Evolutionary conservation across 2,113 vertebrate genomes (phyloP).

Genomic region (Entelurus aequoreus): DNA sequence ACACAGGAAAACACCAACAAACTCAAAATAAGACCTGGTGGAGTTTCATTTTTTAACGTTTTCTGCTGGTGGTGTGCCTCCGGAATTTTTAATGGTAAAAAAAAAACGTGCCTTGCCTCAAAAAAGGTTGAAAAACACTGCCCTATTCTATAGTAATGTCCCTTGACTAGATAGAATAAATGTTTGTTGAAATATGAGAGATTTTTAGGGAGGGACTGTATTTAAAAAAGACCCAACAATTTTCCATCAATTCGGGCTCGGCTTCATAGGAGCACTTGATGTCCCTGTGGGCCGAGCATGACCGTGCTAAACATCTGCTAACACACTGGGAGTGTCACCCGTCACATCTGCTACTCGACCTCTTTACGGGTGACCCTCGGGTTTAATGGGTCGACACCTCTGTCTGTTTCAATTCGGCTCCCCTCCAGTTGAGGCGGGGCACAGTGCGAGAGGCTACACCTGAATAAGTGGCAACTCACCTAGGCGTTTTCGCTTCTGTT

Average conservation of each 20-base stretch:
- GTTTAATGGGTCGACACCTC: conserved; percentile 43
- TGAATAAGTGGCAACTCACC: conserved; percentile 22
- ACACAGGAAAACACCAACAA: too few species aligned
- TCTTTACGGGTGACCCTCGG: conserved; percentile 35
- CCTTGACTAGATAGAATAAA: too few species aligned
- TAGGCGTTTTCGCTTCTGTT: background rate
- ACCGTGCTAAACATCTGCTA: conserved; percentile 43
- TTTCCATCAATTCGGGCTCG: background rate
- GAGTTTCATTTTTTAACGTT: too few species aligned
- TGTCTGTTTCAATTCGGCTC: conserved; percentile 12
- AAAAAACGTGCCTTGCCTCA: too few species aligned
- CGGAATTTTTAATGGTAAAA: too few species aligned
- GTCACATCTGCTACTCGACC: conserved; percentile 50
- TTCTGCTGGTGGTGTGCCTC: too few species aligned
- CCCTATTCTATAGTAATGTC: conserved; percentile 1
- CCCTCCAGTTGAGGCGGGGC: conserved; percentile 10
- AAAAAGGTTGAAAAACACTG: too few species aligned
- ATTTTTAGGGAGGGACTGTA: conserved; percentile 1
- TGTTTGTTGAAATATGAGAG: too few species aligned
- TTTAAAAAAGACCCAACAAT: conserved; percentile 3
- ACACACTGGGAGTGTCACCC: conserved; percentile 39
- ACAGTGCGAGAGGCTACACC: conserved; percentile 3
- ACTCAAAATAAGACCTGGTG: too few species aligned
- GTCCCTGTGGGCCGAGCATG: conserved; percentile 5
- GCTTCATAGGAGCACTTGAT: background rate